These are phyloP conservation scores for Pica pica DNA, from an alignment of 2,113 vertebrate genomes.

Conservation along the genomic window DNA sequence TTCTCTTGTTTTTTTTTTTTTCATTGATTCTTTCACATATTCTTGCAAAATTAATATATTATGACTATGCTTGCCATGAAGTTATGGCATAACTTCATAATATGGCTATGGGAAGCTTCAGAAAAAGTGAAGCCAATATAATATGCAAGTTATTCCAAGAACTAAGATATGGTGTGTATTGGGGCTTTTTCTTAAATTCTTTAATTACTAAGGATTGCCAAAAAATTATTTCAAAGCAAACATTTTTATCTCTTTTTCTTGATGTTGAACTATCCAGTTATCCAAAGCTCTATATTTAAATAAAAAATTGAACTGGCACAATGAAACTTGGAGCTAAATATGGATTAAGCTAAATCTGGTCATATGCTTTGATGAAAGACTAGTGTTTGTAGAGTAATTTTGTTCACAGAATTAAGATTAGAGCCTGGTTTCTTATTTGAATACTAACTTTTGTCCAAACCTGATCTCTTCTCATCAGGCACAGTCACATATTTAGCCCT, in stretches of 20 bases:
- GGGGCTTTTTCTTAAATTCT: background rate
- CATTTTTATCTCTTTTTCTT: background rate
- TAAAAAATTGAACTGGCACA: rapidly evolving
- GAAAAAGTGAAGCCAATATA: background rate
- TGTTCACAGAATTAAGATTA: background rate
- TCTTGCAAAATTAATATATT: background rate
- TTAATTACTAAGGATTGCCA: background rate
- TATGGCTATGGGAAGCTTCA: background rate
- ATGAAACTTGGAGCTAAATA: background rate
- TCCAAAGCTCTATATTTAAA: background rate
- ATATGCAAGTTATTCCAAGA: background rate
- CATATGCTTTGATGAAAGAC: background rate
- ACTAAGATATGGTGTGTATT: background rate
- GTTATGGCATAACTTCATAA: too few species aligned
- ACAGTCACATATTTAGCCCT: background rate
- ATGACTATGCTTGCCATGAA: background rate
- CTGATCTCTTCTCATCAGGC: background rate
- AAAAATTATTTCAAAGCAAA: background rate
- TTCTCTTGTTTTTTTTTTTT: background rate
- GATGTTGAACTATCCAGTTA: background rate
- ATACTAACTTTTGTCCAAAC: background rate
- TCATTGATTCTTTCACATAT: background rate
- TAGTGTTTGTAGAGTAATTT: background rate
- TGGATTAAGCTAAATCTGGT: background rate
- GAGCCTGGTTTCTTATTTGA: background rate